phyloP scores from a whole-genome alignment of 2,888 invertebrate genomes.

The Actias luna region DNA sequence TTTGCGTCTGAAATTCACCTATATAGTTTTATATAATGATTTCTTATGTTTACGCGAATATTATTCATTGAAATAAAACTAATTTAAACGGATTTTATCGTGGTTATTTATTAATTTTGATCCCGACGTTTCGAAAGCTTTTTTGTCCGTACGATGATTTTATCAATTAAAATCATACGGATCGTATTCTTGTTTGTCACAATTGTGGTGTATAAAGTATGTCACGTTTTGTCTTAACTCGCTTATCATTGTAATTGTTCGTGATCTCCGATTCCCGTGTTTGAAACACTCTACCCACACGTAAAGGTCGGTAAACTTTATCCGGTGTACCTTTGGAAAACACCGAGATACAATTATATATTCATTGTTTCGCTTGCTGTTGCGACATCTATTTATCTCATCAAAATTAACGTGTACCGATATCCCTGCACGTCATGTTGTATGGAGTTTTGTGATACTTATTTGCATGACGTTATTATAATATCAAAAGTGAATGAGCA shows the following conservation, averaged over 20 bases:
- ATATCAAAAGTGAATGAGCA: no score
- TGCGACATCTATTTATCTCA: constrained; percentile 70
- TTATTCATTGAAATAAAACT: no score
- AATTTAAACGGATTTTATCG: no score
- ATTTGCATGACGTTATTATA: neutral
- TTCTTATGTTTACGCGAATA: no score
- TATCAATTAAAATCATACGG: no score
- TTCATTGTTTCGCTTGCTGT: constrained; percentile 69
- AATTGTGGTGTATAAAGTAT: no score
- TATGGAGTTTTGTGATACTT: neutral
- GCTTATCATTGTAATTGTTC: constrained; percentile 31
- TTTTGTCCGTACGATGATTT: no score
- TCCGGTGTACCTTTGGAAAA: constrained; percentile 53
- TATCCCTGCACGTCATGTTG: neutral
- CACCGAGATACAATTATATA: constrained; percentile 66
- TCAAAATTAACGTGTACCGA: constrained; percentile 21
- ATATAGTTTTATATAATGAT: no score
- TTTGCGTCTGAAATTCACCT: no score
- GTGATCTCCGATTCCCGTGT: constrained; percentile 40
- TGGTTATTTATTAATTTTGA: no score
- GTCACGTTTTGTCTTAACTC: constrained; percentile 17
- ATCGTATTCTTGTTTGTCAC: no score
- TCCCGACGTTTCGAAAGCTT: no score
- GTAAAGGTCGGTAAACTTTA: constrained; percentile 56
- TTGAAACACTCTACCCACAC: constrained; percentile 43